These are phyloP conservation scores for Pseudomugil gertrudae DNA, from an alignment of 2,797 vertebrate genomes.

Conservation along the genomic window DNA sequence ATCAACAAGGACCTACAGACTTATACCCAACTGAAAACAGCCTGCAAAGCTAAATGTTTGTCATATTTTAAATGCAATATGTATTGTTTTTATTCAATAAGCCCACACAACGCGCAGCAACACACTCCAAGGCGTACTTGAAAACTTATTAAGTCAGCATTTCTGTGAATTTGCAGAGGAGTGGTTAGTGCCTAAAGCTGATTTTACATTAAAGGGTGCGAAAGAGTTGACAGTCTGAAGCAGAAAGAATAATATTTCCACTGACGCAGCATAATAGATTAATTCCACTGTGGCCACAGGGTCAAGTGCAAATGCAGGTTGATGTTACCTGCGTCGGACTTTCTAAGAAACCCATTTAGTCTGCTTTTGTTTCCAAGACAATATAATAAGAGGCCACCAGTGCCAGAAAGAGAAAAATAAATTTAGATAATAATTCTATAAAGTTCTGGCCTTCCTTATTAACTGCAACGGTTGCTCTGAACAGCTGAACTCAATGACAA, in stretches of 20 bases:
- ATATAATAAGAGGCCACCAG: not conserved
- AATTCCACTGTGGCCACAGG: slow-evolving; percentile 5
- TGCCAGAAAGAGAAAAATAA: not conserved
- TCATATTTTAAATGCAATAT: not conserved
- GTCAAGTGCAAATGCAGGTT: slow-evolving; percentile 21
- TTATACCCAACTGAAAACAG: slow-evolving; percentile 7
- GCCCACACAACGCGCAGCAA: not conserved
- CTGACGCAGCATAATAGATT: slow-evolving; percentile 19
- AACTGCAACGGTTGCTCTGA: slow-evolving; percentile 10
- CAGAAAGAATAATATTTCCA: slow-evolving; percentile 7
- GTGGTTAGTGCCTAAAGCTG: slow-evolving; percentile 6
- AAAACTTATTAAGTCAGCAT: slow-evolving; percentile 7
- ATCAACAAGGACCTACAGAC: slow-evolving; percentile 27
- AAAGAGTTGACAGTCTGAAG: not conserved
- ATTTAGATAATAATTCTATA: not conserved
- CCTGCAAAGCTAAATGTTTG: not conserved
- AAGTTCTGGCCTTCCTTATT: slow-evolving; percentile 1
- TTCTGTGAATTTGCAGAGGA: slow-evolving; percentile 10
- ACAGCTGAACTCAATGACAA: slow-evolving; percentile 28
- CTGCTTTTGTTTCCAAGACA: not conserved
- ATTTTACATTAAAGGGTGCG: slow-evolving; percentile 7
- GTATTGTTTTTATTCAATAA: not conserved
- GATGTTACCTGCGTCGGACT: not conserved
- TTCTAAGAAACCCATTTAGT: not conserved
- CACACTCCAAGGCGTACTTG: not conserved